Percentiles rank a stretch among this genome's conserved stretches.
phyloP scores from a whole-genome alignment of 2,797 vertebrate species.

The Craterocephalus amniculus region DNA sequence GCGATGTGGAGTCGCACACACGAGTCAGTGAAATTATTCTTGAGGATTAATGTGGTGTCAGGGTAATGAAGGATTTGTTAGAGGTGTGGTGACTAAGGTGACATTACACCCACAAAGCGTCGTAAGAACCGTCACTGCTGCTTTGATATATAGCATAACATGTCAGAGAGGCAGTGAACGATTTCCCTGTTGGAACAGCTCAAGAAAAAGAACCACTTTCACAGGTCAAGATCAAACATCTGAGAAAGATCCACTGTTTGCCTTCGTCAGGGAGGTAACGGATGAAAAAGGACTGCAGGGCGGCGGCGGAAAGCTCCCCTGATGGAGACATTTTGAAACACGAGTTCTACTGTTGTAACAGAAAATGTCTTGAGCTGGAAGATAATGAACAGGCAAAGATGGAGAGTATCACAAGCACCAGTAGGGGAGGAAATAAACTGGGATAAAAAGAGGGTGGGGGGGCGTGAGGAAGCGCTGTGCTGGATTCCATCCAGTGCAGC shows the following conservation, averaged over 20 bases:
- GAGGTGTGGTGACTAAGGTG: constrained; percentile 17
- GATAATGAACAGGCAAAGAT: constrained; percentile 17
- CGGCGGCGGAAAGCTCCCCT: not conserved
- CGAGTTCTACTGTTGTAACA: not conserved
- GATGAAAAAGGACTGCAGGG: not conserved
- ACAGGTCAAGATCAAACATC: constrained; percentile 8
- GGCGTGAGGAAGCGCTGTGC: constrained; percentile 19
- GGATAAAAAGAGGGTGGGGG: constrained; percentile 19
- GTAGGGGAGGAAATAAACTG: constrained; percentile 18
- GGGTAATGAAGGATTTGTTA: constrained; percentile 17
- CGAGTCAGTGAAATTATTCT: not conserved
- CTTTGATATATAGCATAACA: constrained; percentile 13
- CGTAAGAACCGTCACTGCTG: constrained; percentile 21
- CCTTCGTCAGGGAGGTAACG: not conserved
- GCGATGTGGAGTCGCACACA: not conserved
- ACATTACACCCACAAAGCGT: constrained; percentile 17
- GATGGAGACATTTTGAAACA: constrained; percentile 6
- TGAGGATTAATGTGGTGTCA: constrained; percentile 21
- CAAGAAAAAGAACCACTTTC: not conserved
- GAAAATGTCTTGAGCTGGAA: not conserved
- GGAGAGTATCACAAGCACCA: constrained; percentile 5
- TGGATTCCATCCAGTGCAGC: constrained; percentile 55
- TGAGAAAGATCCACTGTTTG: constrained; percentile 9
- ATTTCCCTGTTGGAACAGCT: constrained; percentile 15
- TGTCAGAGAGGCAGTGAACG: not conserved